Percentiles rank a stretch among this genome's conserved stretches.
phyloP scores from a whole-genome alignment of 2,113 vertebrate genomes.

The Heteronetta atricapilla region DNA sequence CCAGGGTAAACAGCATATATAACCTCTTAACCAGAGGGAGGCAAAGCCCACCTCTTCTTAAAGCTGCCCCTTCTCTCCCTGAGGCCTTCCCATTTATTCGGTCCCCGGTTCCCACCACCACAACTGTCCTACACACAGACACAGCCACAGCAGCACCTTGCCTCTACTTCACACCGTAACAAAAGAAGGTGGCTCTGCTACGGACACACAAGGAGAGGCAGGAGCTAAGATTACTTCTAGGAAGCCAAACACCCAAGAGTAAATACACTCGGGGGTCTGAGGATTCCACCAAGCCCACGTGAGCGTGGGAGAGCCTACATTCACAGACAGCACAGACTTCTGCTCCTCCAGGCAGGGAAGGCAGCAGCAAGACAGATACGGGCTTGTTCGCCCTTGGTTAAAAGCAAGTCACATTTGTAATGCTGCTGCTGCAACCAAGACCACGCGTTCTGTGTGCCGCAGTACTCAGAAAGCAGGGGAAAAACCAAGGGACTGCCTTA shows the following conservation, averaged over 20 bases:
- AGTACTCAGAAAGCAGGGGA: neutral
- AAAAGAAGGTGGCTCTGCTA: neutral
- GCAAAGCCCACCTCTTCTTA: neutral
- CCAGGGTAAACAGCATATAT: neutral
- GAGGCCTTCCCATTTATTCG: neutral
- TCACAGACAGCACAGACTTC: neutral
- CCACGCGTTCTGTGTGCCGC: neutral
- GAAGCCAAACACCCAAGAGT: neutral
- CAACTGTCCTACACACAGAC: neutral
- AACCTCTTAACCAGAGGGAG: neutral
- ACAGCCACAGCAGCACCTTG: neutral
- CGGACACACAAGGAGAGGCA: fast-evolving
- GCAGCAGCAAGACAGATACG: neutral
- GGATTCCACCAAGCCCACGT: neutral
- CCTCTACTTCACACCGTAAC: neutral
- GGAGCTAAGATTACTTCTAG: neutral
- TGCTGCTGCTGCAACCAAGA: neutral
- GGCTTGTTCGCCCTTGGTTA: neutral
- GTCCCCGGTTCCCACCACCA: neutral
- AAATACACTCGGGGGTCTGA: neutral
- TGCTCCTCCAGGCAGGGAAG: neutral
- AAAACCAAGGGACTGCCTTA: neutral
- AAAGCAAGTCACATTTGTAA: neutral
- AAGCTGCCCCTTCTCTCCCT: neutral
- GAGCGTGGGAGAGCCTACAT: neutral